Conservation (phyloP, 2,888 invertebrate genomes). For the Parochlus steinenii region DNA sequence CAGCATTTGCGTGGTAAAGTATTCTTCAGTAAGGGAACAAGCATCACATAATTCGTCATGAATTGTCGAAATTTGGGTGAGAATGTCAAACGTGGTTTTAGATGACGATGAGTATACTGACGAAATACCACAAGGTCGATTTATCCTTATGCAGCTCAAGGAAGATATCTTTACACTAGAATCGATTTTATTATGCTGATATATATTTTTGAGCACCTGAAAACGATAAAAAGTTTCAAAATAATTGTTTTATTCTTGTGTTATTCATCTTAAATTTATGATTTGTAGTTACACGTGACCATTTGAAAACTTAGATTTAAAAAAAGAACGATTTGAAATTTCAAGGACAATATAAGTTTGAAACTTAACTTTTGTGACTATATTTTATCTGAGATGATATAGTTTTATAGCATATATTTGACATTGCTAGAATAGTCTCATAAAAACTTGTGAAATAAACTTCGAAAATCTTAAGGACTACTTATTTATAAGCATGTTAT, state of each 20-base stretch:
- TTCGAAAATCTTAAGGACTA: too few relatives aligned
- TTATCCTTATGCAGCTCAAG: constrained; percentile 15
- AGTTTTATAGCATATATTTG: too few relatives aligned
- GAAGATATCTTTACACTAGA: background rate
- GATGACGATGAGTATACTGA: background rate
- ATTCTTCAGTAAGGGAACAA: constrained; percentile 25
- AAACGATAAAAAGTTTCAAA: background rate
- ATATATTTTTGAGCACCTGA: constrained; percentile 7
- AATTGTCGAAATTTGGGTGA: constrained; percentile 14
- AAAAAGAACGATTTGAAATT: too few relatives aligned
- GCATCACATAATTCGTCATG: constrained; percentile 27
- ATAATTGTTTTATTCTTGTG: too few relatives aligned
- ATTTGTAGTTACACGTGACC: too few relatives aligned
- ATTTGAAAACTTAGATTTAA: too few relatives aligned
- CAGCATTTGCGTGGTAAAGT: constrained; percentile 24
- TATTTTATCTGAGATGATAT: too few relatives aligned
- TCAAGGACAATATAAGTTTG: too few relatives aligned
- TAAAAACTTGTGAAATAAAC: too few relatives aligned
- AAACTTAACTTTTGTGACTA: too few relatives aligned
- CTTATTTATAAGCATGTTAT: too few relatives aligned
- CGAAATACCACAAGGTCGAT: constrained; percentile 9
- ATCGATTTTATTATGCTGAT: constrained; percentile 5
- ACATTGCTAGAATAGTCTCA: too few relatives aligned
- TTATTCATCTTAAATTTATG: background rate
- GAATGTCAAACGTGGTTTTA: constrained; percentile 1